Conservation (phyloP, 1,140 invertebrate genomes). For the Plodia interpunctella region DNA sequence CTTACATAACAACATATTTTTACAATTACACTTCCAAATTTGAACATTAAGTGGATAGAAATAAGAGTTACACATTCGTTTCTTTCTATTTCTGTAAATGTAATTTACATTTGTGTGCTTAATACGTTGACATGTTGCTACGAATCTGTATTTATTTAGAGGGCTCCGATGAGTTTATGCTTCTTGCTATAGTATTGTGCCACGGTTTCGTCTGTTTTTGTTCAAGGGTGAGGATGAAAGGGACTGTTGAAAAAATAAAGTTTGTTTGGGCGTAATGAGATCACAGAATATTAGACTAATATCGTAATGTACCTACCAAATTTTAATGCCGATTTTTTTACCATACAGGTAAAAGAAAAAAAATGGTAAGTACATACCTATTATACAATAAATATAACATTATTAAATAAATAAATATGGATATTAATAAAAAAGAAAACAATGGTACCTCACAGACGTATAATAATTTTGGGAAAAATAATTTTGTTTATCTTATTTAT, state of each 20-base stretch:
- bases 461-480: no score
- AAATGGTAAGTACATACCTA: no score
- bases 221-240: constrained; percentile 20
- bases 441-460: no score
- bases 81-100: not conserved
- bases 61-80: not conserved
- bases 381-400: no score
- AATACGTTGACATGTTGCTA: constrained; percentile 34
- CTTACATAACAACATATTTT: constrained; percentile 5
- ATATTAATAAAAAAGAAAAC: no score
- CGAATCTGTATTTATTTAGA: constrained; percentile 47
- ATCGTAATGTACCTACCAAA: no score
- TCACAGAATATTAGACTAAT: constrained; percentile 1
- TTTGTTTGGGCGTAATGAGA: not conserved
- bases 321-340: no score
- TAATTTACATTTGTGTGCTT: constrained; percentile 1
- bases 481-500: no score
- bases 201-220: constrained; percentile 25
- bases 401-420: no score
- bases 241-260: constrained; percentile 13
- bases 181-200: constrained; percentile 33
- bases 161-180: constrained; percentile 41
- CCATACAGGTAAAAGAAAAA: no score
- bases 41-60: not conserved
- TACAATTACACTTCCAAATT: not conserved